Evolutionary conservation across 2,797 vertebrate genomes (phyloP).

Genomic region (Pristis pectinata): DNA sequence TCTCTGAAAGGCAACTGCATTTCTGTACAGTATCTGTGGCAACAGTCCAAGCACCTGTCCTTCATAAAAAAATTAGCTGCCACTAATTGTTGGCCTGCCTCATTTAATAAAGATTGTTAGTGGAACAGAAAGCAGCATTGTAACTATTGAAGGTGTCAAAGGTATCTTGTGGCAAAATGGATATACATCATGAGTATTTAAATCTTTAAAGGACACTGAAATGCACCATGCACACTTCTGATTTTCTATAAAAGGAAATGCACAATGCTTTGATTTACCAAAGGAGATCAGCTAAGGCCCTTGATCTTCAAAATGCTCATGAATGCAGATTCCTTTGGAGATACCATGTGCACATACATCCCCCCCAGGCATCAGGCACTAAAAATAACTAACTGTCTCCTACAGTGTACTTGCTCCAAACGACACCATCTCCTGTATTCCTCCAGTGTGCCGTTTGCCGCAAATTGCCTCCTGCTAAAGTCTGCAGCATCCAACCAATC

Average conservation of each 20-base stretch:
- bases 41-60: neutral
- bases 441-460: neutral
- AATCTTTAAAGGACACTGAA: neutral
- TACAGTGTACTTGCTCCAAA: neutral
- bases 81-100: neutral
- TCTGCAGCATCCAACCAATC: no score
- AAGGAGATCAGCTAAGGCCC: neutral
- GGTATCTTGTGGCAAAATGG: neutral
- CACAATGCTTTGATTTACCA: neutral
- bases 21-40: neutral
- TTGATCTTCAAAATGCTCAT: neutral
- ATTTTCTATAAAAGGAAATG: neutral
- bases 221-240: neutral
- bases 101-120: neutral
- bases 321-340: no score
- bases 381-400: no score
- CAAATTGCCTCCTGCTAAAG: neutral
- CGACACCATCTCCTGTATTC: neutral
- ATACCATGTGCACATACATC: no score
- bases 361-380: no score
- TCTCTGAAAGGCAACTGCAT: neutral
- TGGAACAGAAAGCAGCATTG: neutral
- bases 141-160: neutral
- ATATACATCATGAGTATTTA: neutral
- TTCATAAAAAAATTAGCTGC: neutral